phyloP scores from a whole-genome alignment of 2,888 invertebrate genomes.

The Tuberolachnus salignus region DNA sequence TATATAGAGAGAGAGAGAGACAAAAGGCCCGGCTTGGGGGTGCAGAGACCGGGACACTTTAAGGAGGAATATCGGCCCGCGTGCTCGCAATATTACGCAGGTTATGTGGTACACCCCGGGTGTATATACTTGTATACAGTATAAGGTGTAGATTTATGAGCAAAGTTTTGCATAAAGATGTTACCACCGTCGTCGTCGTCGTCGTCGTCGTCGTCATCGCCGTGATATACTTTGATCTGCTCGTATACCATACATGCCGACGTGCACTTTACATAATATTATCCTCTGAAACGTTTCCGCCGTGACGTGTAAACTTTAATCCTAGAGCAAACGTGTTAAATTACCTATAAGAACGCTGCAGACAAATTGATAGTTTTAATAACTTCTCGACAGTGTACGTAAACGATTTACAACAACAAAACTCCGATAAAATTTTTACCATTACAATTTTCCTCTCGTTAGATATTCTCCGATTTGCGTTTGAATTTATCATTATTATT shows the following conservation, averaged over 20 bases:
- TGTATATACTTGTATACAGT: too few species aligned
- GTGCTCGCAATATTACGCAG: conserved; percentile 14
- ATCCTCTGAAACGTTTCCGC: conserved; percentile 2
- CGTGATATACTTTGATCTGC: conserved; percentile 32
- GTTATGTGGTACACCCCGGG: background rate
- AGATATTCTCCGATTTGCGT: too few species aligned
- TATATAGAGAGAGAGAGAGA: too few species aligned
- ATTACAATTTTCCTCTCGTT: too few species aligned
- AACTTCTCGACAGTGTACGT: background rate
- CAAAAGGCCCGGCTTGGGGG: background rate
- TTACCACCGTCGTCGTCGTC: background rate
- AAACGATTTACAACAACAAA: background rate
- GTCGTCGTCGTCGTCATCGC: too few species aligned
- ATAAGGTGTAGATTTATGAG: conserved; percentile 40
- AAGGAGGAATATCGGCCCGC: conserved; percentile 7
- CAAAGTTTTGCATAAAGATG: conserved; percentile 46
- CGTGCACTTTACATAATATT: background rate
- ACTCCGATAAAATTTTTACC: too few species aligned
- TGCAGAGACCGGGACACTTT: conserved; percentile 33
- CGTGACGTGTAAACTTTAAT: conserved; percentile 6
- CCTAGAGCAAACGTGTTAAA: background rate
- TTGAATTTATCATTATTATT: too few species aligned
- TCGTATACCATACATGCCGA: conserved; percentile 6
- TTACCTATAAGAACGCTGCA: background rate
- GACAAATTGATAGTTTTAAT: background rate